A percentile compares a stretch with the other conserved stretches of the same genome.
phyloP scores from a whole-genome alignment of 1,140 invertebrate genomes.

The Drosophila leontia region DNA sequence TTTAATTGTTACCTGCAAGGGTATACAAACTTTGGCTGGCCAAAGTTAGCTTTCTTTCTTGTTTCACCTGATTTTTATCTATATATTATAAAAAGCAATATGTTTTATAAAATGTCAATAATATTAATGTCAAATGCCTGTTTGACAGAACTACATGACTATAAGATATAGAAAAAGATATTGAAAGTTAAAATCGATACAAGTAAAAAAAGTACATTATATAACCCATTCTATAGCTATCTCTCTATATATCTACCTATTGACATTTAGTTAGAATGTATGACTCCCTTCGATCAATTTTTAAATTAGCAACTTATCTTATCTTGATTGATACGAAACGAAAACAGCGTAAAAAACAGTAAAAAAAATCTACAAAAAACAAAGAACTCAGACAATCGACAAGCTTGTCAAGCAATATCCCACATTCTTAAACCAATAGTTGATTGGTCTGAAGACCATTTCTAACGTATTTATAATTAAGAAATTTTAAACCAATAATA shows the following conservation, averaged over 20 bases:
- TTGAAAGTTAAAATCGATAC: background rate
- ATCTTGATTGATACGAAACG: slow-evolving; percentile 19
- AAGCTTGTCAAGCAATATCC: background rate
- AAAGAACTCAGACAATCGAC: slow-evolving; percentile 1
- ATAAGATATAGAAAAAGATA: background rate
- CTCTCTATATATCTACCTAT: background rate
- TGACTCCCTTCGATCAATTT: background rate
- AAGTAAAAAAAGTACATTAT: background rate
- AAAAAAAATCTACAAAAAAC: background rate
- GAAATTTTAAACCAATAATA: slow-evolving; percentile 41
- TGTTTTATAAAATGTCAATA: background rate
- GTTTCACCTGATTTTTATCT: background rate
- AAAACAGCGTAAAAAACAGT: background rate
- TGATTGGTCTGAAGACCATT: slow-evolving; percentile 3
- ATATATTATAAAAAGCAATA: background rate
- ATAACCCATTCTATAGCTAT: background rate
- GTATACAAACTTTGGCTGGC: too few species aligned
- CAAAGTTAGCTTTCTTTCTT: too few species aligned
- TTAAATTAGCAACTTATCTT: slow-evolving; percentile 20
- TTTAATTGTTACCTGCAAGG: too few species aligned
- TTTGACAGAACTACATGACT: background rate
- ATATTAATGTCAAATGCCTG: background rate
- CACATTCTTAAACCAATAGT: slow-evolving; percentile 1
- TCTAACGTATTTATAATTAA: slow-evolving; percentile 25
- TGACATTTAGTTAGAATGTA: too few species aligned